phyloP scores from a whole-genome alignment of 2,888 invertebrate species.

The Blera fallax region DNA sequence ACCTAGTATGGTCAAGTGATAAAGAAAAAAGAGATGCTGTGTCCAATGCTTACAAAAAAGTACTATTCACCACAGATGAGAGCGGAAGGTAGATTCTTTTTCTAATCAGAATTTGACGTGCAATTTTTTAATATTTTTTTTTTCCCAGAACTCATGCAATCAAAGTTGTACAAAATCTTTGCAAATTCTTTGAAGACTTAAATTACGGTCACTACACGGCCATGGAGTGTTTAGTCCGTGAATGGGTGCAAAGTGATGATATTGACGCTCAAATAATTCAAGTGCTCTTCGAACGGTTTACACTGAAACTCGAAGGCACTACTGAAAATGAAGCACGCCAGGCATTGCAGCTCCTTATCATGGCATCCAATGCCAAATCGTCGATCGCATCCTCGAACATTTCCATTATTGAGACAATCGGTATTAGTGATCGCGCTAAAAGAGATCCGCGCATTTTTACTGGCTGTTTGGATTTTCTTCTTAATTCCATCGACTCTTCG shows the following conservation, averaged over 20 bases:
- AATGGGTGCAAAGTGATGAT: constrained; percentile 84
- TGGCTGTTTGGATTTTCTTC: constrained; percentile 78
- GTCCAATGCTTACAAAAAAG: constrained; percentile 87
- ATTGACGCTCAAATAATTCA: constrained; percentile 84
- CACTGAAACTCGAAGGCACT: constrained; percentile 87
- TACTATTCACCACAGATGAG: constrained; percentile 80
- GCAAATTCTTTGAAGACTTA: constrained; percentile 83
- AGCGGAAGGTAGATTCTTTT: constrained; percentile 75
- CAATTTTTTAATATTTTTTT: neutral
- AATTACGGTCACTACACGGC: constrained; percentile 85
- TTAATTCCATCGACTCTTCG: constrained; percentile 79
- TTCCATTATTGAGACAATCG: constrained; percentile 88
- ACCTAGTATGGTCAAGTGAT: constrained; percentile 91
- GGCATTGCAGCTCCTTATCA: constrained; percentile 89
- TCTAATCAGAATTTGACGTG: neutral
- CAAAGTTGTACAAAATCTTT: constrained; percentile 84
- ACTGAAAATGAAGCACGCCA: constrained; percentile 88
- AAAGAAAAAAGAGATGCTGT: constrained; percentile 88
- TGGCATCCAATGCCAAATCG: constrained; percentile 87
- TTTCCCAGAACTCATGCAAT: constrained; percentile 82
- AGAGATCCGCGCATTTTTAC: constrained; percentile 79
- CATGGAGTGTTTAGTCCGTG: constrained; percentile 85
- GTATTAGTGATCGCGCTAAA: constrained; percentile 83
- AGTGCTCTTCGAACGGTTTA: constrained; percentile 93
- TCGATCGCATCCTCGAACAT: constrained; percentile 87